A percentile compares a stretch with the other conserved stretches of the same genome.
Conservation (phyloP, 2,797 vertebrate genomes). For the Fistularia tabacaria region DNA sequence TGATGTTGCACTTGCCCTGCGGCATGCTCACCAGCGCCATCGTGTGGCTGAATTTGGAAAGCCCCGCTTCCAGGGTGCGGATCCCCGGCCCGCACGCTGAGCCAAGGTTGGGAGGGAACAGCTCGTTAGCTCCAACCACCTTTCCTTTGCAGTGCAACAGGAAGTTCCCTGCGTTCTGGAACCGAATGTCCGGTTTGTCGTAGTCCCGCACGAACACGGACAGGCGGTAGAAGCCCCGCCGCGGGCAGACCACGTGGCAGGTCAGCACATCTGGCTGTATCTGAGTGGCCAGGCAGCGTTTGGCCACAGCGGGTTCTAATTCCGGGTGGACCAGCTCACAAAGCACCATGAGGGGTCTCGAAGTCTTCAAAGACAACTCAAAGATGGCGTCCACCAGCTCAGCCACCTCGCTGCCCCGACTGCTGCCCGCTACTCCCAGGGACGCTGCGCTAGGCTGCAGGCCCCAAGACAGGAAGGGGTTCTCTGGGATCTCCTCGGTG, state of each 20-base stretch:
- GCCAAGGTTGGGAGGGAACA: slow-evolving; percentile 74
- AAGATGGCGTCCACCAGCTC: slow-evolving; percentile 59
- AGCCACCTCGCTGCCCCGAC: slow-evolving; percentile 53
- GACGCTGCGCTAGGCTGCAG: slow-evolving; percentile 57
- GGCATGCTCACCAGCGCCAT: slow-evolving; percentile 68
- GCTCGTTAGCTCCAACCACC: slow-evolving; percentile 46
- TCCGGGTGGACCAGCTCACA: slow-evolving; percentile 73
- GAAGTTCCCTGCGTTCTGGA: slow-evolving; percentile 77
- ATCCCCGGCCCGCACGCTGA: slow-evolving; percentile 73
- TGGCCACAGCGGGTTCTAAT: slow-evolving; percentile 58
- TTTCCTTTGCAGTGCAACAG: slow-evolving; percentile 69
- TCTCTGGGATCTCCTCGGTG: slow-evolving; percentile 72
- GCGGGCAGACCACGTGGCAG: slow-evolving; percentile 73
- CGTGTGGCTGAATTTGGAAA: slow-evolving; percentile 75
- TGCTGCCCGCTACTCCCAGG: slow-evolving; percentile 68
- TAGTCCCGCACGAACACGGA: slow-evolving; percentile 77
- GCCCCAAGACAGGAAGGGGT: slow-evolving; percentile 80
- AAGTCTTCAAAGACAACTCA: slow-evolving; percentile 66
- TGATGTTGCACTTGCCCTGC: slow-evolving; percentile 81
- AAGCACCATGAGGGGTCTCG: slow-evolving; percentile 64
- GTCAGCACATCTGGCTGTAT: slow-evolving; percentile 68
- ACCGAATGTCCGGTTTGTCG: slow-evolving; percentile 53
- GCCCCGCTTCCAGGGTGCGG: slow-evolving; percentile 63
- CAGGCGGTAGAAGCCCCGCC: slow-evolving; percentile 74
- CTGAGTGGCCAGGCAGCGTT: slow-evolving; percentile 77